phyloP scores from a whole-genome alignment of 1,140 invertebrate genomes.

The Diorhabda elongata region DNA sequence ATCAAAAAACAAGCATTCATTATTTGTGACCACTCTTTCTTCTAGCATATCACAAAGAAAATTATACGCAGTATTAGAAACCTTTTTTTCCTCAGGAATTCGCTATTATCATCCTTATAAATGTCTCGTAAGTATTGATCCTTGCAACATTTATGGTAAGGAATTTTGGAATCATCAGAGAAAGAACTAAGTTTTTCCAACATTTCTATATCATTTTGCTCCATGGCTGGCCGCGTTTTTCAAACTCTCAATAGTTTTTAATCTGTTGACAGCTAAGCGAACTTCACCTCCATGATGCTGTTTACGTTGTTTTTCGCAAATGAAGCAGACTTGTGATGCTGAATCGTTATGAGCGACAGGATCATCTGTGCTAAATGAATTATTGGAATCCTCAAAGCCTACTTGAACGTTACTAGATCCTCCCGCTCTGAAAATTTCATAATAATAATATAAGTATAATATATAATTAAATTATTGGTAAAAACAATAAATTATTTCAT shows the following conservation, averaged over 20 bases:
- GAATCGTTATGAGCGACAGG: constrained; percentile 16
- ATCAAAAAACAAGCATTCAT: no score
- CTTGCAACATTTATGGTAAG: constrained; percentile 26
- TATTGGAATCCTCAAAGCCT: constrained; percentile 16
- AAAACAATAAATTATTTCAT: constrained; percentile 12
- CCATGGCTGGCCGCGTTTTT: constrained; percentile 16
- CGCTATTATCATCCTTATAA: no score
- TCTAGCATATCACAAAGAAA: no score
- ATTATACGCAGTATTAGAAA: no score
- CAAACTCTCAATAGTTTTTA: constrained; percentile 17
- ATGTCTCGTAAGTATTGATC: constrained; percentile 22
- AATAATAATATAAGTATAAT: constrained; percentile 18
- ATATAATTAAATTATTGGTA: constrained; percentile 15
- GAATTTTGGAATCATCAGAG: constrained; percentile 20
- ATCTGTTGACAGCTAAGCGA: constrained; percentile 17
- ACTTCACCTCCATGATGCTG: constrained; percentile 20
- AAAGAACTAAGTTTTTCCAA: constrained; percentile 26
- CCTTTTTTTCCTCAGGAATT: no score
- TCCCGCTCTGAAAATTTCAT: constrained; percentile 12
- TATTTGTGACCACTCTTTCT: no score
- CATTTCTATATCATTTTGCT: constrained; percentile 22
- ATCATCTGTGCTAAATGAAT: constrained; percentile 16
- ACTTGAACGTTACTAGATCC: constrained; percentile 13
- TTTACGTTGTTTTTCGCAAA: constrained; percentile 22
- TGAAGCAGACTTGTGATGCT: constrained; percentile 17